Evolutionary conservation across 2,797 vertebrate genomes (phyloP), one percentile per base, ranked within the genome.

Genomic region (Peromyscus nudipes): DNA sequence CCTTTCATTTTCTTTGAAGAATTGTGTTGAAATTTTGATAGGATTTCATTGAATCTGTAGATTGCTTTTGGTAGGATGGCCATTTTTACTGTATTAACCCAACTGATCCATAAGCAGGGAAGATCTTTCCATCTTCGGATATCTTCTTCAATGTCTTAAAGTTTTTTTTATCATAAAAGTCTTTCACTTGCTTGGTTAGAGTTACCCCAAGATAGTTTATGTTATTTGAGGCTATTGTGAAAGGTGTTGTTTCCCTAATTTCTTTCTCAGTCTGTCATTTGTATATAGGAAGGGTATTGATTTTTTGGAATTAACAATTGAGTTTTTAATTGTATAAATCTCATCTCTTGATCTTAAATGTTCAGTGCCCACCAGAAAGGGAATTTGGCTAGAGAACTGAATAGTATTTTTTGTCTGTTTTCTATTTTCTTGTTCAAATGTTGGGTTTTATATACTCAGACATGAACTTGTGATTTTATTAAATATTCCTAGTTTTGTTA

Each of bases 311-410:
- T 65, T 64, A 84, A 5, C 27, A 64, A 46, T 43, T 6, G 23
- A 83, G 37, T 77, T 69, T 81, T 40, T 93, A 57, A 88, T 92
- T 95, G 84, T 90, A 25, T 52, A 1, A 62, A 46, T 60, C 4
- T 91, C 12, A 12, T n/a, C 12, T 95, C 79, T 92, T 92, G 73
- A 81, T 96, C 89, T 95, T 75, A 93, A 81, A 62, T 75, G 37
- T 89, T 71, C 4, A 17, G 0, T 89, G 75, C 6, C 62, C 40
- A n/a, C 49, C 9, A 27, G 67, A 73, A 79, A 81, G 16, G 21
- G 34, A 65, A 52, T 93, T 52, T 71, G 13, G 55, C 55, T 83
- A 89, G 69, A 55, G 12, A 86, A 60, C 40, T 60, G 57, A 60
- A 40, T 12, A 69, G 69, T 49, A 37, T 11, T 69, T 94, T 89